A percentile compares a stretch with the other conserved stretches of the same genome.
phyloP scores from a whole-genome alignment of 2,113 vertebrate species.

The Dascyllus trimaculatus region DNA sequence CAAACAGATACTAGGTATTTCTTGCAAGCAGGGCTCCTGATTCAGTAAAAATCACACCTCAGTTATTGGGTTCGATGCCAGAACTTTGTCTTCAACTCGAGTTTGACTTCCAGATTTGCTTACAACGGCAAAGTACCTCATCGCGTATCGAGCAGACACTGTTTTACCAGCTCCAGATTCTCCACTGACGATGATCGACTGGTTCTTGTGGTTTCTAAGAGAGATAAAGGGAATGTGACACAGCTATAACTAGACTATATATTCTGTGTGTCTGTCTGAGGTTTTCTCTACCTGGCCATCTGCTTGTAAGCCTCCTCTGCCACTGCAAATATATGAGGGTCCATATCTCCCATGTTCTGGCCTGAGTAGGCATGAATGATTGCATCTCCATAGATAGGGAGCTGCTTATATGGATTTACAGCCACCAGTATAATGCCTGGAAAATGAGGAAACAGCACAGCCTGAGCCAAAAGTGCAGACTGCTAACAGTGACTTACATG shows the following conservation, averaged over 20 bases:
- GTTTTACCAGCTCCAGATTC: conserved; percentile 99
- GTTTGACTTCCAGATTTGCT: conserved; percentile 94
- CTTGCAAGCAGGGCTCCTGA: no score
- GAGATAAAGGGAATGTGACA: background rate
- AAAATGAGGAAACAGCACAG: conserved; percentile 47
- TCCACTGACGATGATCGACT: conserved; percentile 98
- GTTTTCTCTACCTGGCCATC: conserved; percentile 92
- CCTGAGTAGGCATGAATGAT: conserved; percentile 97
- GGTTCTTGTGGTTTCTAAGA: conserved; percentile 92
- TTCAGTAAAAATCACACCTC: conserved; percentile 85
- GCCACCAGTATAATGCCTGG: conserved; percentile 97
- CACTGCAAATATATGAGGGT: conserved; percentile 99
- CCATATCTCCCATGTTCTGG: conserved; percentile 98
- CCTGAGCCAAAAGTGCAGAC: conserved; percentile 14
- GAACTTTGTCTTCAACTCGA: conserved; percentile 94
- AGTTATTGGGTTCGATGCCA: conserved; percentile 96
- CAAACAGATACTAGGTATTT: no score
- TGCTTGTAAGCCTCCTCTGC: conserved; percentile 99
- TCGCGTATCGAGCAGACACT: conserved; percentile 94
- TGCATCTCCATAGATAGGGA: conserved; percentile 95
- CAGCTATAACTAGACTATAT: background rate
- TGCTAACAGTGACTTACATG: background rate
- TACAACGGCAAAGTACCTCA: conserved; percentile 98
- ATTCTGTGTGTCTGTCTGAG: conserved; percentile 43
- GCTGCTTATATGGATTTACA: conserved; percentile 95